A percentile compares a stretch with the other conserved stretches of the same genome.
These are phyloP conservation scores for Agonopterix arenella DNA, from an alignment of 2,888 invertebrate genomes.

Conservation along the genomic window DNA sequence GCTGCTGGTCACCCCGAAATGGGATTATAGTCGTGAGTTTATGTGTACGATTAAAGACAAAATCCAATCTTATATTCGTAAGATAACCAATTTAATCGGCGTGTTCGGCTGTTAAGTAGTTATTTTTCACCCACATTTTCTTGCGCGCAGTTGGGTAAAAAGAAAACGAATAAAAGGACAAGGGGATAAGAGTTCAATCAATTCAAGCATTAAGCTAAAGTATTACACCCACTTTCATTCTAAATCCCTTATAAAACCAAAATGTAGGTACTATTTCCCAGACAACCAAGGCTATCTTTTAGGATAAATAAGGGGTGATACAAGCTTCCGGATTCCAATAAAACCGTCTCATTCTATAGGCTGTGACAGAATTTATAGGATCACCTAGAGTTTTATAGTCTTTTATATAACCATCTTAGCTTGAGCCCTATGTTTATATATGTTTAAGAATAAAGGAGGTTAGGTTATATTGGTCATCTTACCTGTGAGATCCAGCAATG, in stretches of 20 bases:
- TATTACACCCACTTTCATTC: neutral
- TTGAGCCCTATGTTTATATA: neutral
- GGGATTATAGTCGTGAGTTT: too few species aligned
- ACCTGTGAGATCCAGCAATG: neutral
- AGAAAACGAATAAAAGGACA: neutral
- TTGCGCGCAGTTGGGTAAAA: too few species aligned
- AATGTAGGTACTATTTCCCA: too few species aligned
- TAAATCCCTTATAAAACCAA: neutral
- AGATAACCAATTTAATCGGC: too few species aligned
- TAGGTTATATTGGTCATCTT: neutral
- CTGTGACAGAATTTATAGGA: slow-evolving; percentile 22
- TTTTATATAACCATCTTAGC: neutral
- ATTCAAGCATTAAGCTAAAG: neutral
- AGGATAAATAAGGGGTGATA: neutral
- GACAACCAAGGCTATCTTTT: neutral
- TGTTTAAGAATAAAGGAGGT: neutral
- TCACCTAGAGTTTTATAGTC: slow-evolving; percentile 22
- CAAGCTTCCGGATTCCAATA: slow-evolving; percentile 2
- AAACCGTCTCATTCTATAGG: slow-evolving; percentile 1
- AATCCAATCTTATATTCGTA: too few species aligned
- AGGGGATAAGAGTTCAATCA: neutral
- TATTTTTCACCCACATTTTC: too few species aligned
- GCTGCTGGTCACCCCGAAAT: too few species aligned
- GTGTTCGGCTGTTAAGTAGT: too few species aligned
- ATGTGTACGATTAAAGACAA: too few species aligned